Evolutionary conservation across 92 coral and sea anemone genomes (phyloP).

Genomic region (Pocillopora meandrina): DNA sequence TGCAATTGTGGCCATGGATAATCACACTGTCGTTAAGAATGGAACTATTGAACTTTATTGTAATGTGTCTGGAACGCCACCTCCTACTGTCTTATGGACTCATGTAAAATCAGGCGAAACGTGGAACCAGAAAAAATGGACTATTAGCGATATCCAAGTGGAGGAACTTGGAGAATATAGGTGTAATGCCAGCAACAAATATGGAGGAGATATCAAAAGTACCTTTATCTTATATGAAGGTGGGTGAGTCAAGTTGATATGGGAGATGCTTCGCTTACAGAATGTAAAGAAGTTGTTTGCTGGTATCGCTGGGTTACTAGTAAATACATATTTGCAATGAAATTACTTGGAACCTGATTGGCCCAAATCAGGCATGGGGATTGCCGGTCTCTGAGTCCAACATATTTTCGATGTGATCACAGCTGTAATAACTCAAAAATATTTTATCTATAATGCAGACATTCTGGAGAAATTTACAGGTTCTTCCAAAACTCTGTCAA

Average conservation of each 20-base stretch:
- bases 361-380: no score
- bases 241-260: neutral
- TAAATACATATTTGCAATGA: no score
- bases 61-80: conserved; percentile 3
- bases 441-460: no score
- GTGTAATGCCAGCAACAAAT: conserved; percentile 2
- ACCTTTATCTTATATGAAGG: neutral
- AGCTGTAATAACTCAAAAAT: no score
- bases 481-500: no score
- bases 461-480: no score
- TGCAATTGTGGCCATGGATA: neutral
- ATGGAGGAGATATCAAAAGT: neutral
- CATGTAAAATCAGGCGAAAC: neutral
- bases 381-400: no score
- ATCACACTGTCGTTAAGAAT: neutral
- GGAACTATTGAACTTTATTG: neutral
- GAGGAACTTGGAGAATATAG: neutral
- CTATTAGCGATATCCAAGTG: neutral
- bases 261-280: no score
- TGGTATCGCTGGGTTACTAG: no score
- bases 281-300: no score
- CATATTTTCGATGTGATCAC: no score
- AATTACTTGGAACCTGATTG: no score
- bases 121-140: neutral
- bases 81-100: neutral